Base-by-base conservation (phyloP, 2,888 invertebrate genomes). In the Melitaea athalia region DNA sequence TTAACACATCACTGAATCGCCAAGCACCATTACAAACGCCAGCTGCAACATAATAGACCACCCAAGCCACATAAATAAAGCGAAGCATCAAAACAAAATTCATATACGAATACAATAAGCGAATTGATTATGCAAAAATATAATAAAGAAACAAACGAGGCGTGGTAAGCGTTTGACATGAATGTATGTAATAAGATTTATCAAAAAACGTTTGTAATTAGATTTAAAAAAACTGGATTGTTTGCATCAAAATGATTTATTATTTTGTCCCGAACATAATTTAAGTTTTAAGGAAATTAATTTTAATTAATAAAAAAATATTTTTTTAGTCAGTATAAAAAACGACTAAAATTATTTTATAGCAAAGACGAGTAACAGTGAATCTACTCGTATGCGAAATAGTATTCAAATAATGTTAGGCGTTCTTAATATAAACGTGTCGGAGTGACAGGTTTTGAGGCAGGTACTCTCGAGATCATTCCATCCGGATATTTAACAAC, bases 1-100 rank as follows among this genome's bases (percentile, higher is more conserved):
- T 73, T 77, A 77, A 80, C 87, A 89, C 88, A 83, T 81, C 87
- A 84, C 85, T 77, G 80, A 83, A 79, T 85, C 82, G 78, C 75
- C 78, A 78, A 79, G 74, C 84, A 80, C 84, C 89, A 86, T 88
- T 89, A 89, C 80, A 83, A 86, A 87, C 87, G 85, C 85, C 86
- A 78, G 83, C 92, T 92, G 92, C 86, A 92, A 92, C 89, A 91
- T 77, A 88, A 86, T 82, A 88, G 78, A 87, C 81, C 88, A 84
- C 87, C 85, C 84, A 89, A 90, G 90, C 91, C 84, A 86, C 87
- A 77, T 91, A 89, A 91, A 92, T 92, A 76, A 87, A 91, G 89
- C 91, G 75, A 80, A 79, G 78, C 76, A 61, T 62, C 75, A 79
- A 75, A 73, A 72, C 77, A 72, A 79, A 69, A 59, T 77, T 74